phyloP scores from a whole-genome alignment of 2,113 vertebrate species.

The Riparia riparia region DNA sequence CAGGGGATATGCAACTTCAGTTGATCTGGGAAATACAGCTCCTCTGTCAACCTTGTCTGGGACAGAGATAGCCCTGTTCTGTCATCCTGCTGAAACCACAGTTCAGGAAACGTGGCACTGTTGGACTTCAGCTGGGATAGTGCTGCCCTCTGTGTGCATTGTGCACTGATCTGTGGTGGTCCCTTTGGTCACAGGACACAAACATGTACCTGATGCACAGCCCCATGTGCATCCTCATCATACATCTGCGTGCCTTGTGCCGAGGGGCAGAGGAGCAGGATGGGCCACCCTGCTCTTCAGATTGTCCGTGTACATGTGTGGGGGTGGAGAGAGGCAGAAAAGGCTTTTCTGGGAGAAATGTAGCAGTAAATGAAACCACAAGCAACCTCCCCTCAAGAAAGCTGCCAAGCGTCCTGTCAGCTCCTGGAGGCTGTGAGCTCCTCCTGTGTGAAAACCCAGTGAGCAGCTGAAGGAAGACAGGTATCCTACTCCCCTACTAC shows the following conservation, averaged over 20 bases:
- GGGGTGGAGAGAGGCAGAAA: not conserved
- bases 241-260: fast-evolving
- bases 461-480: not conserved
- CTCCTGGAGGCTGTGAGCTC: not conserved
- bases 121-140: not conserved
- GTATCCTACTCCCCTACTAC: not conserved
- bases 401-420: not conserved
- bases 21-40: not conserved
- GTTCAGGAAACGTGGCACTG: not conserved
- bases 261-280: not conserved
- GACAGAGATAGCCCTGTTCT: not conserved
- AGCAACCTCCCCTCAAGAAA: not conserved
- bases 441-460: not conserved
- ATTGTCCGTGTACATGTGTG: fast-evolving
- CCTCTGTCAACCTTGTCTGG: not conserved
- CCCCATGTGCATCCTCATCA: fast-evolving
- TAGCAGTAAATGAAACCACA: not conserved
- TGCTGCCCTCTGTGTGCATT: not conserved
- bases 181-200: not conserved
- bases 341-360: not conserved
- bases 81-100: not conserved
- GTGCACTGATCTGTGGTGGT: not conserved
- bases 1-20: fast-evolving
- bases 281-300: not conserved
- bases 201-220: not conserved